These are phyloP conservation scores for Harpagoxenus sublaevis DNA, from an alignment of 2,888 invertebrate species.

Conservation along the genomic window DNA sequence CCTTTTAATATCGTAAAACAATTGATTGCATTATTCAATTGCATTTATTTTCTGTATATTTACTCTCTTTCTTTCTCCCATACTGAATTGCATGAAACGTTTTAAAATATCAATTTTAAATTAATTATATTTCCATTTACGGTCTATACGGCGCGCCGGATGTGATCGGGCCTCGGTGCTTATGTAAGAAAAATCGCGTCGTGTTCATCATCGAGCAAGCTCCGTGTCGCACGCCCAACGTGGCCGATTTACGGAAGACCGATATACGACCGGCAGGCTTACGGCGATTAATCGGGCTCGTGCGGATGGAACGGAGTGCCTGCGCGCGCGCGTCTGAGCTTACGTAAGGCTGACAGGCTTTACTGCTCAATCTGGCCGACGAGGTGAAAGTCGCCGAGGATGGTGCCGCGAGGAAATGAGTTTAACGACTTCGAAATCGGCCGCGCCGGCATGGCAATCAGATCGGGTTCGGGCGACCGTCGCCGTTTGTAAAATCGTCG, in stretches of 20 bases:
- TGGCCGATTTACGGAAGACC: slow-evolving; percentile 54
- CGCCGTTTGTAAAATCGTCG: slow-evolving; percentile 25
- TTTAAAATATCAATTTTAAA: slow-evolving; percentile 20
- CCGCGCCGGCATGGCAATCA: slow-evolving; percentile 28
- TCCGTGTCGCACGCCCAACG: slow-evolving; percentile 9
- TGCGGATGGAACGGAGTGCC: slow-evolving; percentile 63
- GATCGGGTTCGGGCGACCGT: slow-evolving; percentile 28
- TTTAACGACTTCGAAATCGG: slow-evolving; percentile 60
- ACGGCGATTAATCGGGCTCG: slow-evolving; percentile 77
- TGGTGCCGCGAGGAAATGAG: slow-evolving; percentile 50
- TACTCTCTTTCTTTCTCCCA: neutral
- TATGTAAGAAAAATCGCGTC: slow-evolving; percentile 46
- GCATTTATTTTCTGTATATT: neutral
- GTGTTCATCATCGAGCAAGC: neutral
- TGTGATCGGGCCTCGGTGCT: slow-evolving; percentile 19
- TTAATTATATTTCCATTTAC: slow-evolving; percentile 35
- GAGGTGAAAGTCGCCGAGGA: slow-evolving; percentile 60
- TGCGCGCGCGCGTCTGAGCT: slow-evolving; percentile 43
- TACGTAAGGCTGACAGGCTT: slow-evolving; percentile 58
- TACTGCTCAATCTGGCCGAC: slow-evolving; percentile 61
- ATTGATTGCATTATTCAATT: neutral
- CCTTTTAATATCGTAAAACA: neutral
- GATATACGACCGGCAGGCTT: slow-evolving; percentile 40
- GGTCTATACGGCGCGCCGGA: neutral
- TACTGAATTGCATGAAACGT: neutral